phyloP scores from a whole-genome alignment of 2,113 vertebrate genomes.

The Bothrops jararaca region DNA sequence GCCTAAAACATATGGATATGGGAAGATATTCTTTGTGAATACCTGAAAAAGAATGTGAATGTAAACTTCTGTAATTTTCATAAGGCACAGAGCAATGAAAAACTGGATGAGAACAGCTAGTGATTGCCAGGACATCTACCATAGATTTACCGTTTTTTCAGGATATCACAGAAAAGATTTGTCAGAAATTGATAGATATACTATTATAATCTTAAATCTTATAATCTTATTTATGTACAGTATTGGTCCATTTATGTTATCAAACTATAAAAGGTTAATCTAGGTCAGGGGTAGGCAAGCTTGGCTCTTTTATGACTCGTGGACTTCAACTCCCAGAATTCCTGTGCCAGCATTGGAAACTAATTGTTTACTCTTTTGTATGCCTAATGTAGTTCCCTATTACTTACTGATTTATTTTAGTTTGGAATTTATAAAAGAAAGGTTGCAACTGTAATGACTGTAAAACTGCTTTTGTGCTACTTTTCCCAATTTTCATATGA shows the following conservation, averaged over 20 bases:
- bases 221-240: background rate
- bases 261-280: background rate
- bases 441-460: background rate
- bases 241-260: background rate
- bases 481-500: background rate
- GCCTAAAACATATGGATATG: background rate
- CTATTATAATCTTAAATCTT: background rate
- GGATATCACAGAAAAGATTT: background rate
- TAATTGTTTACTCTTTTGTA: background rate
- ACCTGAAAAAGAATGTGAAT: background rate
- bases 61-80: background rate
- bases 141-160: background rate
- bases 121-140: background rate
- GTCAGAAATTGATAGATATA: background rate
- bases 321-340: too few relatives aligned
- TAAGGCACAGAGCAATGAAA: background rate
- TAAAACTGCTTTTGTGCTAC: background rate
- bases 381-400: background rate
- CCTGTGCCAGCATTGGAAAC: background rate
- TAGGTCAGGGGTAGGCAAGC: background rate
- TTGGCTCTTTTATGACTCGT: too few relatives aligned
- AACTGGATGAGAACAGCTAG: background rate
- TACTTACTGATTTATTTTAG: background rate
- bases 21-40: background rate
- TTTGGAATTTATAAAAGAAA: background rate